Base-by-base conservation (phyloP, 1,140 invertebrate genomes). In the Lordiphosa collinella region DNA sequence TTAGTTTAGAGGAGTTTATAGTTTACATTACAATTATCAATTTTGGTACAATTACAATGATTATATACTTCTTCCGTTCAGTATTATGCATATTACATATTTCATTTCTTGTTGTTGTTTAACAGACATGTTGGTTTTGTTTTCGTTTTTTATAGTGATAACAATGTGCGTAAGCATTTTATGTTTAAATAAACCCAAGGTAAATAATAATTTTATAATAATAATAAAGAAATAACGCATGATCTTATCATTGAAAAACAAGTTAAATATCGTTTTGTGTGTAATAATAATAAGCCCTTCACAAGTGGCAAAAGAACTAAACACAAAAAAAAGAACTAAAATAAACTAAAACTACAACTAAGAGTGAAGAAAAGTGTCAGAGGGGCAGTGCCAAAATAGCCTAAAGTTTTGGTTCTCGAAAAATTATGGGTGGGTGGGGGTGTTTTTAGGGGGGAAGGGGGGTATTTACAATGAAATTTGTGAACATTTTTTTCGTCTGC, bases 1-100 rank as follows among this genome's bases (percentile, higher is more conserved):
- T 85, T 82, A 82, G 76, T 80, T 80, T 73, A 75, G 52, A 29
- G 25, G 25, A 56, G 58, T 73, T 85, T 69, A 64, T 65, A 73
- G 67, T 78, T 44, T 74, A 69, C 70, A 71, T 84, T 85, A 84
- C 79, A 82, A 43, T 73, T 73, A 79, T 85, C 67, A 84, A 84
- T 79, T 72, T 79, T 71, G 79, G 64, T 84, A 85, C 72, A 84
- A 65, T 84, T 79, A 74, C 58, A 61, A 48, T 61, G 57, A 66
- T 54, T 70, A 62, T 63, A 63, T 56, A 47, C 54, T 44, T 70
- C 18, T 18, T 18, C 58, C 37, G 49, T 46, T 55, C 43, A 32
- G 43, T 57, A 50, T 49, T 66, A 44, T 44, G 41, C 53, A 66
- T 66, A 56, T 66, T 66, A 66, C 62, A 66, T 50, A 66, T 66